Evolutionary conservation across 92 coral and sea anemone genomes (phyloP).

Genomic region (Actinernus sp.): DNA sequence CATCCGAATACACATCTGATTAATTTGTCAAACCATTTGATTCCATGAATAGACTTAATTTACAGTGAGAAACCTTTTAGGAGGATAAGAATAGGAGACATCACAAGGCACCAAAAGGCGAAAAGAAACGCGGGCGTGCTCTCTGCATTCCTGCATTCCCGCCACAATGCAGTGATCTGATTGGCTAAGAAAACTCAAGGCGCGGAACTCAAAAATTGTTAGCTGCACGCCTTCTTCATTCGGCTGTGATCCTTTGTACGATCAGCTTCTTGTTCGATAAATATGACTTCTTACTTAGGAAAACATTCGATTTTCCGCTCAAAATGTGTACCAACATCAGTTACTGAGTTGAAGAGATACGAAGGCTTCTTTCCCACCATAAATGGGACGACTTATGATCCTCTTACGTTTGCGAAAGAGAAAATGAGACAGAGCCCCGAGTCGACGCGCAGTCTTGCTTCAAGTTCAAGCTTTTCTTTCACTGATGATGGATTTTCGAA

Average conservation of each 20-base stretch:
- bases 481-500: slow-evolving; percentile 89
- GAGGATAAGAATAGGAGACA: not conserved
- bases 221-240: slow-evolving; percentile 81
- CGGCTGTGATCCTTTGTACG: slow-evolving; percentile 86
- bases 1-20: too few relatives aligned
- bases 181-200: slow-evolving; percentile 77
- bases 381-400: slow-evolving; percentile 74
- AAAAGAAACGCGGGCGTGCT: not conserved
- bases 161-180: slow-evolving; percentile 79
- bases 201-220: slow-evolving; percentile 98
- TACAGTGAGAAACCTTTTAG: not conserved
- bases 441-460: slow-evolving; percentile 45
- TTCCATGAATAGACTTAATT: too few relatives aligned
- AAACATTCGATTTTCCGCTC: slow-evolving; percentile 80
- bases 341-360: slow-evolving; percentile 82
- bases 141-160: slow-evolving; percentile 73
- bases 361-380: slow-evolving; percentile 89
- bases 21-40: too few relatives aligned
- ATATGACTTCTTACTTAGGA: slow-evolving; percentile 77
- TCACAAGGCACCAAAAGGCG: slow-evolving; percentile 20
- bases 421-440: slow-evolving; percentile 59
- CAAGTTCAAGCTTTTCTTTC: slow-evolving; percentile 72
- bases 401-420: slow-evolving; percentile 72
- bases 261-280: slow-evolving; percentile 59
- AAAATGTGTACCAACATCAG: slow-evolving; percentile 61